Evolutionary conservation across 2,113 vertebrate genomes (phyloP), one percentile per base, ranked within the genome.

Genomic region (Typhlomys cinereus): DNA sequence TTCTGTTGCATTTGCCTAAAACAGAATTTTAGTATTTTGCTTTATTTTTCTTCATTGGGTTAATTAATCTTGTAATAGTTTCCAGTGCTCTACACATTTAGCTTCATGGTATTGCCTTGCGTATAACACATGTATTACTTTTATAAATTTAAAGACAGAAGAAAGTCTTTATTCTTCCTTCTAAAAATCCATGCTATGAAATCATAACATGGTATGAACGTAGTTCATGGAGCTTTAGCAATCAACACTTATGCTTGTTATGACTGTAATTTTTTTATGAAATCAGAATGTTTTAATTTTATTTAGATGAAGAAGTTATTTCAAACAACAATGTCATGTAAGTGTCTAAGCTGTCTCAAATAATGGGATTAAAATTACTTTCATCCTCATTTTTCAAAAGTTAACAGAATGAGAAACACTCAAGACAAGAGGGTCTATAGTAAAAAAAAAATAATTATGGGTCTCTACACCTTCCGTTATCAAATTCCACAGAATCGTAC

Each of bases 11-110:
- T 87, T 93, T 94, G 23, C 64, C 10, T 93, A 81, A 48, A 59
- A 46, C 48, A 21, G 18, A 34, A 27, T 50, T 93, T 92, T 89
- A 95, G 54, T 78, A 78, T 78, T 39, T 74, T 85, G 13, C 67
- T 85, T 80, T 87, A 62, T 23, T 93, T 91, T 64, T 9, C 64
- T 5, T 83, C 57, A 59, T 86, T 86, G 81, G 41, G 34, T 78
- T 79, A 79, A 86, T 91, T 88, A 10, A 79, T 79, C 76, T 74
- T 89, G 70, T 75, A 89, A 82, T 85, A 89, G 34, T 76, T n/a
- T 78, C 17, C 15, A 25, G 76, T 92, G 8, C 88, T 74, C 41
- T 34, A 76, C 67, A 84, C 79, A 92, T 27, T 46, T 88, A 91
- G 74, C 69, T n/a, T 88, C 29, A 91, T 34, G 29, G 18, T 6